These are phyloP conservation scores for Galerucella nymphaeae DNA, from an alignment of 2,888 invertebrate species.

Conservation along the genomic window DNA sequence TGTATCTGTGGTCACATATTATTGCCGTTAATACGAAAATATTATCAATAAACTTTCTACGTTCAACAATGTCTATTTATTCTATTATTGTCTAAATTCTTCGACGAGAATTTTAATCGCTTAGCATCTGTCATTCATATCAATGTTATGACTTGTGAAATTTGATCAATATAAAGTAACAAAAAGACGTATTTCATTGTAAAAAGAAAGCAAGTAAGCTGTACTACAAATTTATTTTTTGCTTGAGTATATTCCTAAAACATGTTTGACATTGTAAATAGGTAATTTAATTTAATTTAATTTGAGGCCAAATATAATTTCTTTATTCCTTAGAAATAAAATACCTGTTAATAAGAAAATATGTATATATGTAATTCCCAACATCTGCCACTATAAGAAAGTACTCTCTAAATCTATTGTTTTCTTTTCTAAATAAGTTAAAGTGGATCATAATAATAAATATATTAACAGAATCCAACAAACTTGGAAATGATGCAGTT, in stretches of 20 bases:
- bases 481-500: slow-evolving; percentile 4
- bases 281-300: too few species aligned
- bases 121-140: not conserved
- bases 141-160: not conserved
- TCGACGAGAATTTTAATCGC: not conserved
- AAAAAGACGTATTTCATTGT: too few species aligned
- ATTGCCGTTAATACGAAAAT: not conserved
- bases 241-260: too few species aligned
- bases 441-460: slow-evolving; percentile 5
- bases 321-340: not conserved
- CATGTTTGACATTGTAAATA: too few species aligned
- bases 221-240: too few species aligned
- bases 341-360: not conserved
- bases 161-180: not conserved
- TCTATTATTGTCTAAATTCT: not conserved
- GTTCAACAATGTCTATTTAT: too few species aligned
- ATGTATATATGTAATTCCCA: not conserved
- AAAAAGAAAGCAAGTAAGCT: too few species aligned
- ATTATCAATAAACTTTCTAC: not conserved
- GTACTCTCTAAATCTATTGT: slow-evolving; percentile 2
- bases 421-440: slow-evolving; percentile 1
- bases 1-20: not conserved
- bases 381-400: not conserved
- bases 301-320: not conserved
- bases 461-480: not conserved